Percentiles rank a stretch among this genome's conserved stretches.
phyloP scores from a whole-genome alignment of 2,888 invertebrate genomes.

The Meghimatium bilineatum region DNA sequence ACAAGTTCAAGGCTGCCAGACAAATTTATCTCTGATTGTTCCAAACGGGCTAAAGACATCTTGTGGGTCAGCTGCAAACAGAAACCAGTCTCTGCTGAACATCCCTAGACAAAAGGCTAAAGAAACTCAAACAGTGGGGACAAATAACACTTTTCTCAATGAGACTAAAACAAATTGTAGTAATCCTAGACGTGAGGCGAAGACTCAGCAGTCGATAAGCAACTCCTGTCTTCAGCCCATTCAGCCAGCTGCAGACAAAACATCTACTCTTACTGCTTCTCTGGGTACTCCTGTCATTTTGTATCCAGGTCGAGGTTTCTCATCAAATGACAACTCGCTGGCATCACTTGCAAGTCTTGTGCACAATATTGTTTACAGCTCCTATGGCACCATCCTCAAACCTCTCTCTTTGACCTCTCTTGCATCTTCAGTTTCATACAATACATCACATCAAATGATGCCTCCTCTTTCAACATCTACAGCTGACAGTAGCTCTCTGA shows the following conservation, averaged over 20 bases:
- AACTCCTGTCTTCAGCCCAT: neutral
- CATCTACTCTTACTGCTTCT: neutral
- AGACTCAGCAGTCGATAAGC: neutral
- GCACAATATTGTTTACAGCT: constrained; percentile 45
- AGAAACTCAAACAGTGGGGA: neutral
- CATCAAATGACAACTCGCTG: constrained; percentile 33
- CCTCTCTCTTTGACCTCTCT: constrained; percentile 8
- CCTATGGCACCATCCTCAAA: constrained; percentile 26
- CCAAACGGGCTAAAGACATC: neutral
- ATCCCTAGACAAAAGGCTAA: neutral
- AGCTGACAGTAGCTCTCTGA: neutral
- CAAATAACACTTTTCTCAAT: neutral
- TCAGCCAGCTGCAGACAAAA: constrained; percentile 24
- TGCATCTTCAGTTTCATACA: neutral
- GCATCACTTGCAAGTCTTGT: constrained; percentile 42
- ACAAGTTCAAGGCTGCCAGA: neutral
- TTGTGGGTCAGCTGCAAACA: neutral
- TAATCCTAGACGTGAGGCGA: neutral
- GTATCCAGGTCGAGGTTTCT: constrained; percentile 33
- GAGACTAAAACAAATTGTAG: neutral
- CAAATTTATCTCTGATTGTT: neutral
- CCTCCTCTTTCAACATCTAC: neutral
- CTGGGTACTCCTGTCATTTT: constrained; percentile 38
- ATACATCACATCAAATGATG: neutral
- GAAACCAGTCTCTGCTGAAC: constrained; percentile 1